Evolutionary conservation across 35 echinoderm and acorn worm genomes (phyloP).

Genomic region (Chiridota heheva): DNA sequence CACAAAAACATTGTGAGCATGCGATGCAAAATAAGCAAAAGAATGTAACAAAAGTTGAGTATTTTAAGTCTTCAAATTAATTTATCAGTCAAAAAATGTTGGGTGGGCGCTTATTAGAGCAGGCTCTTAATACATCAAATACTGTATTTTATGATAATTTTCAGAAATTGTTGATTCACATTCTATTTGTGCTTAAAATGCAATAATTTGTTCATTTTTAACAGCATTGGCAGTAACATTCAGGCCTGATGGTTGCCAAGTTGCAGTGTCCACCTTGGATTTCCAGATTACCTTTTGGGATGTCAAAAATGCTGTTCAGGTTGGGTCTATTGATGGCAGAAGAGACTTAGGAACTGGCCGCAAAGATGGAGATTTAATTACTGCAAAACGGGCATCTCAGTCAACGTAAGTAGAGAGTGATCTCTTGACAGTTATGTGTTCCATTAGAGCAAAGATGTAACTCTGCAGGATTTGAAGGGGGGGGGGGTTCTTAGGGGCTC

Average conservation of each 20-base stretch:
- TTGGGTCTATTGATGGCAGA: slow-evolving; percentile 84
- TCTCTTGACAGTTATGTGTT: not conserved
- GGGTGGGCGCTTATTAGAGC: too few relatives aligned
- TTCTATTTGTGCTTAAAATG: too few relatives aligned
- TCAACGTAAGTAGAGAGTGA: slow-evolving; percentile 62
- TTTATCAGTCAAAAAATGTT: too few relatives aligned
- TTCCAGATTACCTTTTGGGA: slow-evolving; percentile 96
- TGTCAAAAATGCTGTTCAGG: slow-evolving; percentile 67
- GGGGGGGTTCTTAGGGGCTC: not conserved
- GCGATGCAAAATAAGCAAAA: too few relatives aligned
- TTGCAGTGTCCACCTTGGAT: slow-evolving; percentile 85
- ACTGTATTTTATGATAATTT: too few relatives aligned
- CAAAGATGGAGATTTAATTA: slow-evolving; percentile 71
- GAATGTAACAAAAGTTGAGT: too few relatives aligned
- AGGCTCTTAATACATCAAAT: too few relatives aligned
- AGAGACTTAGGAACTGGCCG: slow-evolving; percentile 72
- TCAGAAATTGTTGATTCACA: too few relatives aligned
- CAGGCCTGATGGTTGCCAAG: slow-evolving; percentile 79
- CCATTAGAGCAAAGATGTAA: not conserved
- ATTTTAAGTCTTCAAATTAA: too few relatives aligned
- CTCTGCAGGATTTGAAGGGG: not conserved
- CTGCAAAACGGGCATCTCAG: slow-evolving; percentile 75
- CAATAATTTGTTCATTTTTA: too few relatives aligned
- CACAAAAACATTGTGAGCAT: too few relatives aligned
- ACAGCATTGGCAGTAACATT: slow-evolving; percentile 69